These are phyloP conservation scores for Megaceryle torquata DNA, from an alignment of 2,113 vertebrate species.

Conservation along the genomic window DNA sequence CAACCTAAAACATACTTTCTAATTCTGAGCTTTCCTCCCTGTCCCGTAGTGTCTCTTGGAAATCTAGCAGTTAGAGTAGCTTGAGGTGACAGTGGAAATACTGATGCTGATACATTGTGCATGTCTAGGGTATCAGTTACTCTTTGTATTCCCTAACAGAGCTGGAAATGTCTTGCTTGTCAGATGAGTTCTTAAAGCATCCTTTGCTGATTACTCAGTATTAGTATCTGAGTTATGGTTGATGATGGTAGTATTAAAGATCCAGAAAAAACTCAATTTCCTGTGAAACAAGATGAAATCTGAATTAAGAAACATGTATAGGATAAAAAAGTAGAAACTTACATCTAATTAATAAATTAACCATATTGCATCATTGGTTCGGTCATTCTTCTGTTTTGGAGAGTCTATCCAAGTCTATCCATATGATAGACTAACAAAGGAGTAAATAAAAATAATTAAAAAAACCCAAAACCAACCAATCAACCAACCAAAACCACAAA, in stretches of 20 bases:
- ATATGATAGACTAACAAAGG: not conserved
- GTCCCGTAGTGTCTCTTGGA: not conserved
- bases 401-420: not conserved
- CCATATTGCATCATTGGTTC: not conserved
- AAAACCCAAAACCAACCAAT: too few relatives aligned
- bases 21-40: not conserved
- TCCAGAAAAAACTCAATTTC: not conserved
- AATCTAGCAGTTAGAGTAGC: not conserved
- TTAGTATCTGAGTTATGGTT: not conserved
- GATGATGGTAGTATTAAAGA: not conserved
- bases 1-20: not conserved
- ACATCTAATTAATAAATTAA: not conserved
- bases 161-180: constrained; percentile 12
- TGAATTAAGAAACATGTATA: not conserved
- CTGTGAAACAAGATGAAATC: not conserved
- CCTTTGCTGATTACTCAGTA: not conserved
- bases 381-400: not conserved
- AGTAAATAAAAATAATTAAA: not conserved
- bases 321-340: not conserved
- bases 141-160: not conserved
- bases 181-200: not conserved
- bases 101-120: not conserved
- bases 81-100: constrained; percentile 5
- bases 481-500: not conserved
- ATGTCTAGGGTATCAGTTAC: not conserved